Evolutionary conservation across 2,113 vertebrate species (phyloP), one percentile per base, ranked within the genome.

Genomic region (Ophiodon elongatus): DNA sequence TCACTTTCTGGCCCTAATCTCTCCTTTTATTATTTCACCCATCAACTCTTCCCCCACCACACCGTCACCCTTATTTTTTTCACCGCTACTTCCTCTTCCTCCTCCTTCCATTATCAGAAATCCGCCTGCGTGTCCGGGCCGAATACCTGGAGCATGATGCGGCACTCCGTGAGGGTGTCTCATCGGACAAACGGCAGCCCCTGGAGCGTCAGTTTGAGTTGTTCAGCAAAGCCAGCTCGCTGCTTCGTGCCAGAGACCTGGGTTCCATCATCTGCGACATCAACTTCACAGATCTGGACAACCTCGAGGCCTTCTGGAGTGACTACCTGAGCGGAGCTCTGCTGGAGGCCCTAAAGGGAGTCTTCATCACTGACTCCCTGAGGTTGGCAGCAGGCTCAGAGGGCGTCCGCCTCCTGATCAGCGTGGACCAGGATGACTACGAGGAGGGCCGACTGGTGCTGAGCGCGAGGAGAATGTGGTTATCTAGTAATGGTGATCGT

Each of bases 181-280:
- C 95, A 0, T 98, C 97, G 0, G 90, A 96, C 85, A 96, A 97
- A 92, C 96, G 90, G 66, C 96, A 97, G 91, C 97, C 94, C 0
- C 87, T 97, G 86, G 96, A 97, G 56, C 94, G 97, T 1, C 97
- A 97, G 91, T 96, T 98, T 63, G 97, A 97, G 62, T 94, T 97
- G 84, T 98, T 98, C 79, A 95, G 96, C 73, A 96, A 96, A 52
- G 96, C 97, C 87, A 97, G 85, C n/a, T 94, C 95, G 0, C 95
- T 98, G 90, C 96, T 98, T 59, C 96, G 96, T 4, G 90, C 96
- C 13, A 93, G 97, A 33, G 97, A 98, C 92, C 94, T 98, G 85
- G 97, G 97, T 33, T 97, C 97, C 2, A 96, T 98, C 50, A 95
- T 97, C 74, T 98, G 97, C 3, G 96, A 97, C 92, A 98, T 98